Conservation (phyloP, 2,797 vertebrate species). For the Lerista edwardsae region DNA sequence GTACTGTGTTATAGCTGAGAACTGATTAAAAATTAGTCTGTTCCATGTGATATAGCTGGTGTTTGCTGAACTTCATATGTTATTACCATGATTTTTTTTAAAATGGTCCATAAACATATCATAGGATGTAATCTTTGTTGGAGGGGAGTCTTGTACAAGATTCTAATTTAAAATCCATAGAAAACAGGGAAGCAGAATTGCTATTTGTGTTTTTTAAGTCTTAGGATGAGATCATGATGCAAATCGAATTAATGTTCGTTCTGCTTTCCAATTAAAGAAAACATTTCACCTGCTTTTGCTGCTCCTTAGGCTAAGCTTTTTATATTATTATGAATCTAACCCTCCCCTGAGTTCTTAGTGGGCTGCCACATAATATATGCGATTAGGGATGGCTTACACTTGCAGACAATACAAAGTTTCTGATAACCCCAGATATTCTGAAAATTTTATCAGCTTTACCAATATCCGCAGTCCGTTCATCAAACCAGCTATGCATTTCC, state of each 20-base stretch:
- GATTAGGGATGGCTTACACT: background rate
- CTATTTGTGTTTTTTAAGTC: background rate
- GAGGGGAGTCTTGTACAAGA: constrained; percentile 8
- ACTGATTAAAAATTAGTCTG: background rate
- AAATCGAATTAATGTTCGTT: rapidly evolving
- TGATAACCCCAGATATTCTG: background rate
- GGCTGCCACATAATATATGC: background rate
- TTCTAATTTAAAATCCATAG: constrained; percentile 30
- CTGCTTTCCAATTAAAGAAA: background rate
- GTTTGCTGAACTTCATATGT: constrained; percentile 40
- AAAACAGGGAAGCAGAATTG: constrained; percentile 38
- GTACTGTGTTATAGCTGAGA: background rate
- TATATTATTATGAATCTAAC: background rate
- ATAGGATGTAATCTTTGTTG: constrained; percentile 26
- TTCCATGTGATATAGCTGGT: constrained; percentile 53
- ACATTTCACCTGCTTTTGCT: background rate
- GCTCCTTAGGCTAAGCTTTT: background rate
- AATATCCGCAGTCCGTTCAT: background rate
- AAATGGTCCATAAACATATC: constrained; percentile 19
- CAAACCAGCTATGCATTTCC: background rate
- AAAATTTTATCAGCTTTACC: background rate
- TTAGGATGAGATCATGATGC: background rate
- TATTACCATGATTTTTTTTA: constrained; percentile 16
- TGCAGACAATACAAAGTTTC: background rate
- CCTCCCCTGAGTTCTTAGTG: background rate